Percentiles rank a stretch among this genome's conserved stretches.
Evolutionary conservation across 2,113 vertebrate species (phyloP).

Genomic region (Boulengeromyrus knoepffleri): DNA sequence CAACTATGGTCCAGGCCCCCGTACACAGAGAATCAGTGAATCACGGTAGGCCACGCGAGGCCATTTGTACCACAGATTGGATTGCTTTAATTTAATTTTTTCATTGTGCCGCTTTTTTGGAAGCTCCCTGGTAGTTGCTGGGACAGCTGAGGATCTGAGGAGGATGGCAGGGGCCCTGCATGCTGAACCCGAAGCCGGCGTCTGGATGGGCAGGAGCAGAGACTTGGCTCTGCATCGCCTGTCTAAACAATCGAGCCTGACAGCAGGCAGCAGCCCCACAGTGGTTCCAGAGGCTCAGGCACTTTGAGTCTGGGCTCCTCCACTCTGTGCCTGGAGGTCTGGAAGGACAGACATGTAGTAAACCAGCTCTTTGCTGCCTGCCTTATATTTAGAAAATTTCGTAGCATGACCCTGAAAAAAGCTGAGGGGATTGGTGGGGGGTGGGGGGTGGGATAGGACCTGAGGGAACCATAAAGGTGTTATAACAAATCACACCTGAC

Average conservation of each 20-base stretch:
- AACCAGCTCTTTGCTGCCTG: constrained; percentile 25
- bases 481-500: constrained; percentile 17
- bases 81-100: neutral
- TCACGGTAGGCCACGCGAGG: neutral
- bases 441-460: neutral
- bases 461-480: neutral
- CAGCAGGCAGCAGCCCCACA: constrained; percentile 46
- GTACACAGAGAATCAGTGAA: neutral
- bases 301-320: constrained; percentile 36
- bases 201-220: constrained; percentile 39
- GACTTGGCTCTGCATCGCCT: constrained; percentile 43
- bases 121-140: neutral
- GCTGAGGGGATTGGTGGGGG: constrained; percentile 7
- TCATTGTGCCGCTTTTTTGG: neutral
- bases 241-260: constrained; percentile 55
- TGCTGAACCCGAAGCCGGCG: constrained; percentile 40
- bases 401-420: constrained; percentile 28
- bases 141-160: neutral
- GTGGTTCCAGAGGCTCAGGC: constrained; percentile 26
- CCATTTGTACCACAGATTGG: neutral
- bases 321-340: neutral
- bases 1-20: neutral
- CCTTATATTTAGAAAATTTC: constrained; percentile 36
- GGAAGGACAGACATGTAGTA: neutral
- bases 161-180: constrained; percentile 36